Base-by-base conservation (phyloP, 1,140 invertebrate genomes). In the Drosophila micromelanica region DNA sequence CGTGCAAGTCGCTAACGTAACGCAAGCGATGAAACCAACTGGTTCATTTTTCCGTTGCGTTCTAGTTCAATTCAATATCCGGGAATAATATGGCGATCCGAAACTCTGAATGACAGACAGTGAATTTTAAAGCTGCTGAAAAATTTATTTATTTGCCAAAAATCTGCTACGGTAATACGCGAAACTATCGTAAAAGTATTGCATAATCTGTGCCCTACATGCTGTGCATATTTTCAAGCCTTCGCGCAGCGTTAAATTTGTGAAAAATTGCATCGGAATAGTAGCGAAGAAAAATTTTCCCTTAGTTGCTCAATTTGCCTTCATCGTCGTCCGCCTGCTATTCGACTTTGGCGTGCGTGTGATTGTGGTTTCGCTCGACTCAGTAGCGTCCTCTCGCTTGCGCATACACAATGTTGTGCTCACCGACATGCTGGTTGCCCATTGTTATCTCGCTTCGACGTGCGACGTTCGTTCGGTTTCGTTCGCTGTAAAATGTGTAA, bases 71-170 rank as follows among this genome's bases (percentile, higher is more conserved):
- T 73, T 61, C 65, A 65, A 78, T 73, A 85, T 85, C 80, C 80
- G 80, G 80, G 80, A 80, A 85, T 84, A 84, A 84, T 85, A 85
- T 85, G 81, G 81, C 81, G 81, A 85, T 85, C 80, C 80, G 81
- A 82, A 82, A 84, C 80, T 85, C 69, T 78, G 69, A 72, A 71
- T 72, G 80, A 86, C 56, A 80, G 81, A 78, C 82, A 75, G 81
- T 81, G 78, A 78, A 81, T 81, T 77, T 78, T 87, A 76, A 64
- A 69, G 76, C 76, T 86, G 84, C 82, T 86, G 78, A 82, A 86
- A 86, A 86, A 52, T 78, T 82, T 59, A 89, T 79, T 79, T 70
- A 79, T 70, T 79, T 76, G 72, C 78, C 68, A 73, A 49, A 70
- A 76, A 86, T 64, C 82, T 63, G 27, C 49, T 67, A 80, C 84